Conservation (phyloP, 2,113 vertebrate genomes). For the Tetrax tetrax region DNA sequence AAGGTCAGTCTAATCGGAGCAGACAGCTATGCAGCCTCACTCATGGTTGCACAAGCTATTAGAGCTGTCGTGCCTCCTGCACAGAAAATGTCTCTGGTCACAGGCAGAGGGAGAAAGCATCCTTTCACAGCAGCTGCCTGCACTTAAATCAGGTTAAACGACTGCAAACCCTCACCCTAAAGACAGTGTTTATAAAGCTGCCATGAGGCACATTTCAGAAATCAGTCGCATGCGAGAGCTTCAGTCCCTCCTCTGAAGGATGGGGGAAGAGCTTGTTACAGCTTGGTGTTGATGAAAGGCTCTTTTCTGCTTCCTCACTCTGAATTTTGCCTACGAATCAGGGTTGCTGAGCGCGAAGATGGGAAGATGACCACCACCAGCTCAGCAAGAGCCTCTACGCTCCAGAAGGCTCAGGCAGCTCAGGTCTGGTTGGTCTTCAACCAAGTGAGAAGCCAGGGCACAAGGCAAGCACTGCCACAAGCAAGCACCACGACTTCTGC, state of each 20-base stretch:
- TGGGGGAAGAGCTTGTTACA: neutral
- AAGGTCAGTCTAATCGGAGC: slow-evolving; percentile 16
- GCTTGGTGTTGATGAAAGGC: neutral
- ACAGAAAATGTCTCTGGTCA: neutral
- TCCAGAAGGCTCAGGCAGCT: neutral
- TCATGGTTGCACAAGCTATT: neutral
- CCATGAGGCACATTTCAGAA: neutral
- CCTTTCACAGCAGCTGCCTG: neutral
- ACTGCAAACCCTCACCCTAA: neutral
- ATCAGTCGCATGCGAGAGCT: neutral
- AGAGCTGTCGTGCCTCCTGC: neutral
- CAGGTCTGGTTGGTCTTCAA: neutral
- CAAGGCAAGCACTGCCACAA: neutral
- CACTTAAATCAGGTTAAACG: neutral
- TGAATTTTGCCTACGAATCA: neutral
- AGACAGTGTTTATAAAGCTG: neutral
- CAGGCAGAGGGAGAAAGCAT: neutral
- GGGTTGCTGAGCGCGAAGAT: neutral
- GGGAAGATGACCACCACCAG: neutral
- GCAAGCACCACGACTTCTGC: neutral
- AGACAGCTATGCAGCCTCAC: neutral
- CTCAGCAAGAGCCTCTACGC: neutral
- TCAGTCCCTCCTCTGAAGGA: neutral
- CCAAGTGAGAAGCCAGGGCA: neutral
- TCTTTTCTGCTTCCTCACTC: neutral